Percentiles rank a stretch among this genome's conserved stretches.
Evolutionary conservation across 2,888 invertebrate species (phyloP).

Genomic region (Metallyticus violacea): DNA sequence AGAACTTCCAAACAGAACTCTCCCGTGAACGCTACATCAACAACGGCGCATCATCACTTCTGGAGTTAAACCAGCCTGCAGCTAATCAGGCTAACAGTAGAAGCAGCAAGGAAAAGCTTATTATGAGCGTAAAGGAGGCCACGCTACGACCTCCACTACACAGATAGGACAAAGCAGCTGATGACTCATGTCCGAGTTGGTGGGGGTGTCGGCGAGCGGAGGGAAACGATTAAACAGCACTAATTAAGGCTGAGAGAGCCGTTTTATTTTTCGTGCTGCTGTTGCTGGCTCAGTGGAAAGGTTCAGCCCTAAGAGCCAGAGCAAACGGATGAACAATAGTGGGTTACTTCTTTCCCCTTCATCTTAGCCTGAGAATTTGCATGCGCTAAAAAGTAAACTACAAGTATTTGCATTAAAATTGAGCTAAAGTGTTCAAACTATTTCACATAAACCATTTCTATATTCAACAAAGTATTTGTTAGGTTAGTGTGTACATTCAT

Average conservation of each 20-base stretch:
- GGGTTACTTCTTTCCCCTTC: neutral
- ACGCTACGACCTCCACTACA: neutral
- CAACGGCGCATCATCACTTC: neutral
- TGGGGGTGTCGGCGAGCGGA: neutral
- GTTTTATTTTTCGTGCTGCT: neutral
- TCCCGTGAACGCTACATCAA: too few relatives aligned
- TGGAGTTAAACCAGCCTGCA: too few relatives aligned
- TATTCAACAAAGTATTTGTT: too few relatives aligned
- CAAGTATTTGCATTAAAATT: too few relatives aligned
- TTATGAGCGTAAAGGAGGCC: neutral
- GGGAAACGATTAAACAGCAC: neutral
- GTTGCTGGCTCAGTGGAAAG: neutral
- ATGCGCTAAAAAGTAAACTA: too few relatives aligned
- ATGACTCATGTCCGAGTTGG: neutral
- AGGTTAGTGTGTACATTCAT: too few relatives aligned
- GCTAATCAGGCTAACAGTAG: neutral
- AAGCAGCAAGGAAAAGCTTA: neutral
- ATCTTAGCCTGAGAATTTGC: too few relatives aligned
- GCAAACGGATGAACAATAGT: neutral
- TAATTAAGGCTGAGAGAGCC: neutral
- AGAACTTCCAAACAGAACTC: too few relatives aligned
- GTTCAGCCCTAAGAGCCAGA: neutral
- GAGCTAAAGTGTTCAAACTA: too few relatives aligned
- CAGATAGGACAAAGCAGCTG: neutral
- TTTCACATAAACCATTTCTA: too few relatives aligned